Conservation (phyloP, 2,797 vertebrate genomes). For the Anabacerthia variegaticeps region DNA sequence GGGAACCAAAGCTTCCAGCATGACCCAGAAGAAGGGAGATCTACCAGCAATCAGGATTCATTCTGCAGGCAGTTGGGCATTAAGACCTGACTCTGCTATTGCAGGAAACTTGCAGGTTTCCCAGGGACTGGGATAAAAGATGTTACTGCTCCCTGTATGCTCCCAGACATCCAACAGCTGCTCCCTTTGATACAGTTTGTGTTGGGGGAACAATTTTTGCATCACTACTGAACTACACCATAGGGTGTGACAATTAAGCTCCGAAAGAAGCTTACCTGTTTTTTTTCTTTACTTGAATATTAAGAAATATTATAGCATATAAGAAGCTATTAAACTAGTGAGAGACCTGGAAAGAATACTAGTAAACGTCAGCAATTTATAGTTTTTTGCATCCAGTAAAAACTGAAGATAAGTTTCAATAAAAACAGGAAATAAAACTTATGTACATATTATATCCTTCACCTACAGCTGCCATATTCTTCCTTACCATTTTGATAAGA, state of each 20-base stretch:
- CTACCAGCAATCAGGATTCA: background rate
- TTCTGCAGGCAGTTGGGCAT: background rate
- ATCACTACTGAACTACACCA: background rate
- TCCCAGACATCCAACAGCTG: background rate
- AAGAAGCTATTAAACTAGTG: background rate
- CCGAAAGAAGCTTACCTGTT: background rate
- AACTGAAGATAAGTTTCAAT: background rate
- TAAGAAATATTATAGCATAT: background rate
- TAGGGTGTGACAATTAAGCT: background rate
- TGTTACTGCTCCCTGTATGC: fast-evolving
- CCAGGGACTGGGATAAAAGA: background rate
- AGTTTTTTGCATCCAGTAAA: background rate
- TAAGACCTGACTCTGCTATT: background rate
- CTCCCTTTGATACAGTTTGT: background rate
- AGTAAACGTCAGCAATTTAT: background rate
- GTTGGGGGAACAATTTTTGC: background rate
- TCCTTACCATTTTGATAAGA: background rate
- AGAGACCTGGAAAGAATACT: background rate
- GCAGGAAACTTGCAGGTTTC: background rate
- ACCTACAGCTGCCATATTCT: background rate
- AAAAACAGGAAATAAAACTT: background rate
- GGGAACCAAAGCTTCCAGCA: background rate
- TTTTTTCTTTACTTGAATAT: background rate
- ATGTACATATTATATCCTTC: background rate
- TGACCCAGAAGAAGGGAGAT: background rate